Conservation (phyloP, 2,888 invertebrate species). For the Epinotia demarniana region DNA sequence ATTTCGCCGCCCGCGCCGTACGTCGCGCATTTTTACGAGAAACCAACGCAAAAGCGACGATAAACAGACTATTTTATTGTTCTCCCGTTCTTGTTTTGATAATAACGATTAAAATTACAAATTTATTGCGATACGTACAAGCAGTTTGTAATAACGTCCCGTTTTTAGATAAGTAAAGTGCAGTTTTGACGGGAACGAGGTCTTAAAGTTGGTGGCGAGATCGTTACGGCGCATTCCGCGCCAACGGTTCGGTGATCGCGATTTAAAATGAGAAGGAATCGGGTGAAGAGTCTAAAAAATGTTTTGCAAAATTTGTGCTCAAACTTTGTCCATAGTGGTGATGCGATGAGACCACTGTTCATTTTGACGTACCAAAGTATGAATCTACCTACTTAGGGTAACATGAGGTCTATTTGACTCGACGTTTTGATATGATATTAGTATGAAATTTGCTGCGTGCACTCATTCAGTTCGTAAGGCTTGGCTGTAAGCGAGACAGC, state of each 20-base stretch:
- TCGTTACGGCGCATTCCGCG: conserved; percentile 60
- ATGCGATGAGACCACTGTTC: conserved; percentile 19
- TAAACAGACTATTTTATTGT: conserved; percentile 78
- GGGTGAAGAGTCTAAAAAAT: conserved; percentile 4
- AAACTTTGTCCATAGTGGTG: not conserved
- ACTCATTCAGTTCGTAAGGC: no score
- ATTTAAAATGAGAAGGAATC: conserved; percentile 22
- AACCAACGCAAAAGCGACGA: conserved; percentile 62
- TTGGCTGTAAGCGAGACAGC: no score
- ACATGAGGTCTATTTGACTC: not conserved
- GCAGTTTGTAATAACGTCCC: conserved; percentile 48
- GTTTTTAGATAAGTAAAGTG: conserved; percentile 70
- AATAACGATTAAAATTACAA: conserved; percentile 79
- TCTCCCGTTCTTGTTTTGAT: conserved; percentile 75
- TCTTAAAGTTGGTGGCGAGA: conserved; percentile 57
- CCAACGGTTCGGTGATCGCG: conserved; percentile 32
- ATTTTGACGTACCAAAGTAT: not conserved
- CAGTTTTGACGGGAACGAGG: conserved; percentile 59
- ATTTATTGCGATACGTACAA: conserved; percentile 71
- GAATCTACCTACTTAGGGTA: not conserved
- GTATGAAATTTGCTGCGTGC: no score
- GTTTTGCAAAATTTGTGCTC: not conserved
- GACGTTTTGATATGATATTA: not conserved
- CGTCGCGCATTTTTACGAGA: conserved; percentile 72
- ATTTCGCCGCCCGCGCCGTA: conserved; percentile 58